Conservation (phyloP, 64 coral and sea anemone genomes). For the Montipora sp. region DNA sequence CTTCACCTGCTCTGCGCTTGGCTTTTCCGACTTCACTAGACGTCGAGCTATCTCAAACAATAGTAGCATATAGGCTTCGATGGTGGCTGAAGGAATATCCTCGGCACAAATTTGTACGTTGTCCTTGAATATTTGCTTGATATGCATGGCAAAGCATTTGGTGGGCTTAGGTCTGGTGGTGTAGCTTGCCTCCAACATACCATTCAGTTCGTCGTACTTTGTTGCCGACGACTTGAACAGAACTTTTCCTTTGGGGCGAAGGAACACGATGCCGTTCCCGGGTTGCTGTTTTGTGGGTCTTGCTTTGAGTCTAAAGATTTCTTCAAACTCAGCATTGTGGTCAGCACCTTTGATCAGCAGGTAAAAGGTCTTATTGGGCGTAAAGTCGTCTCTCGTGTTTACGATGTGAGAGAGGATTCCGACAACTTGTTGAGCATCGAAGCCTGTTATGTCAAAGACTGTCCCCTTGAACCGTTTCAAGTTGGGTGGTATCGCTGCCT, state of each 20-base stretch:
- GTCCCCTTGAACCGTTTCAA: not conserved
- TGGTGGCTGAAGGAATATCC: slow-evolving; percentile 2
- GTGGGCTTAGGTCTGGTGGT: not conserved
- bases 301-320: slow-evolving; percentile 15
- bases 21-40: not conserved
- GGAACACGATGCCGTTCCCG: slow-evolving; percentile 5
- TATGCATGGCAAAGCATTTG: not conserved
- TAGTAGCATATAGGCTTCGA: slow-evolving; percentile 7
- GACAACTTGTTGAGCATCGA: slow-evolving; percentile 9
- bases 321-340: not conserved
- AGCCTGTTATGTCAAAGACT: slow-evolving; percentile 4
- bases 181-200: slow-evolving; percentile 1
- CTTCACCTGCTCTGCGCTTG: not conserved
- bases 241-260: not conserved
- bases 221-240: not conserved
- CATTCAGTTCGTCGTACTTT: slow-evolving; percentile 2
- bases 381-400: not conserved
- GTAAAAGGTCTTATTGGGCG: not conserved
- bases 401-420: not conserved
- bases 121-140: not conserved
- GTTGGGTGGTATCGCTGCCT: too few relatives aligned
- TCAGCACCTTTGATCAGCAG: not conserved
- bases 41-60: slow-evolving; percentile 37
- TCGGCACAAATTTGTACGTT: not conserved
- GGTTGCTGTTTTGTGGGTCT: slow-evolving; percentile 14